These are phyloP conservation scores for Himalopsyche anomala DNA, from an alignment of 2,888 invertebrate species.

Conservation along the genomic window DNA sequence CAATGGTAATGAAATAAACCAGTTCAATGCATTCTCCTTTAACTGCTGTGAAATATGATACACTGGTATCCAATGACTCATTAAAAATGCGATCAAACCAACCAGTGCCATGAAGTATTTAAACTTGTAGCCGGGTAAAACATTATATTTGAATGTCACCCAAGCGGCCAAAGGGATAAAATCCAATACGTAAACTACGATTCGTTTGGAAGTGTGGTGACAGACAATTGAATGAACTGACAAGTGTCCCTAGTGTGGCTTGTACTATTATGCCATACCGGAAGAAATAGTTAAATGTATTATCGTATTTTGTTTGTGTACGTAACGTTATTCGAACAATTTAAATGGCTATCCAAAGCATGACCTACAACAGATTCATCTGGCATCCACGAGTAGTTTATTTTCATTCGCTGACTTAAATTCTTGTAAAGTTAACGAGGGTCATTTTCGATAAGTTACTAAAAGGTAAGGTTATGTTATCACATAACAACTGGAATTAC, in stretches of 20 bases:
- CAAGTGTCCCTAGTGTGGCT: neutral
- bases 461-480: no score
- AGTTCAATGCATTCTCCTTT: neutral
- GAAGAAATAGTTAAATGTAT: conserved; percentile 11
- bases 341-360: conserved; percentile 6
- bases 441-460: no score
- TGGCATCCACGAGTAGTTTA: neutral
- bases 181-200: no score
- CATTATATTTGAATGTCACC: no score
- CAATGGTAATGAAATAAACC: conserved; percentile 23
- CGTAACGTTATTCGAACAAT: neutral
- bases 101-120: no score
- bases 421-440: no score
- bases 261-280: neutral
- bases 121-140: no score
- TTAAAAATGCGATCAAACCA: neutral
- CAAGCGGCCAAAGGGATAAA: no score
- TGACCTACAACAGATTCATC: conserved; percentile 1
- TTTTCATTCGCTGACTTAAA: neutral
- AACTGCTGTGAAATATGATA: neutral
- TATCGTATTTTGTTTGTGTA: conserved; percentile 16
- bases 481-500: no score
- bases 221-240: neutral
- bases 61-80: neutral
- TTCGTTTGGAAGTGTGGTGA: neutral